Percentiles rank a stretch among this genome's conserved stretches.
phyloP scores from a whole-genome alignment of 2,797 vertebrate species.

The Champsocephalus esox region DNA sequence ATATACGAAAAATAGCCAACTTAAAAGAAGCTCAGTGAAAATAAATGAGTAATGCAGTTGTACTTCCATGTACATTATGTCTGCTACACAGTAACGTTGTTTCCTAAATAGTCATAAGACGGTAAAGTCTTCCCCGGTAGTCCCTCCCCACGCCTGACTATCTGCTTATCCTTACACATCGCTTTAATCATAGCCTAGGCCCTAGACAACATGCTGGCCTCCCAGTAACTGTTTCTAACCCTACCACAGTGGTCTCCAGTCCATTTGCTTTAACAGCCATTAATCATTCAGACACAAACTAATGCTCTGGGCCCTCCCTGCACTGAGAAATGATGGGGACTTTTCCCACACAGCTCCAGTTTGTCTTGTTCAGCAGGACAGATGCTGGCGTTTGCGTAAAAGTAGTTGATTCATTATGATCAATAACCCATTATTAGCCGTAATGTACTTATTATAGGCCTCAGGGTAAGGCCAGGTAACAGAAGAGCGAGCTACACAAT shows the following conservation, averaged over 20 bases:
- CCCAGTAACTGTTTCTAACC: constrained; percentile 14
- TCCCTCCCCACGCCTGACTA: constrained; percentile 37
- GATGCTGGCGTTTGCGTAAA: constrained; percentile 47
- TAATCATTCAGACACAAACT: constrained; percentile 72
- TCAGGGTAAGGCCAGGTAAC: constrained; percentile 27
- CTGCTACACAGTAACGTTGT: neutral
- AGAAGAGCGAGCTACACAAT: constrained; percentile 4
- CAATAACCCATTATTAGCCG: constrained; percentile 70
- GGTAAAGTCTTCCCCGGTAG: constrained; percentile 39
- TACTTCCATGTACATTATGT: neutral
- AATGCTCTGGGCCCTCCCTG: constrained; percentile 48
- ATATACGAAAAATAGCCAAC: neutral
- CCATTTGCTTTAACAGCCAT: constrained; percentile 37
- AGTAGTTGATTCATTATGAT: constrained; percentile 62
- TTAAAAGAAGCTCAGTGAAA: neutral
- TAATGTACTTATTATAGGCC: constrained; percentile 62
- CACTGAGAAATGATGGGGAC: constrained; percentile 38
- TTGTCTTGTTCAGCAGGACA: constrained; percentile 59
- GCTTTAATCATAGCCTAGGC: constrained; percentile 58
- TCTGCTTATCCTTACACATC: constrained; percentile 55
- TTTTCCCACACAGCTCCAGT: constrained; percentile 1
- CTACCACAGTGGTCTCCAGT: constrained; percentile 25
- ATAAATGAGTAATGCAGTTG: neutral
- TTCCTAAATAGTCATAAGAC: constrained; percentile 1
- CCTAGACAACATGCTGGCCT: constrained; percentile 48